phyloP scores from a whole-genome alignment of 2,113 vertebrate genomes.

The Triplophysa siluroides region DNA sequence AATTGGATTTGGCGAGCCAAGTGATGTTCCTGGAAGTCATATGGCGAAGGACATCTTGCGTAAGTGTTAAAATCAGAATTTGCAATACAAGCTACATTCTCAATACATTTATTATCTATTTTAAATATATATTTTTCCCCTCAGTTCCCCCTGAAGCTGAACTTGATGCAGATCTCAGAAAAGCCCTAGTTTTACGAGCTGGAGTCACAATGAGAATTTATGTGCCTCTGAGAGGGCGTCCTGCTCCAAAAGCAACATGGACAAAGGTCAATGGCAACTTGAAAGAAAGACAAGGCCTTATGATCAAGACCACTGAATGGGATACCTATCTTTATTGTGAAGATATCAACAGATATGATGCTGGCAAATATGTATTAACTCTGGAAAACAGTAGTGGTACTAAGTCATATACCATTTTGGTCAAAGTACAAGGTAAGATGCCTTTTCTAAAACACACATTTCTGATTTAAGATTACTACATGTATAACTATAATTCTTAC shows the following conservation, averaged over 20 bases:
- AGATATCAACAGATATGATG: slow-evolving; percentile 93
- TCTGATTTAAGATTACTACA: not conserved
- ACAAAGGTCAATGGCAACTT: slow-evolving; percentile 88
- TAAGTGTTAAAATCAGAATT: slow-evolving; percentile 66
- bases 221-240: slow-evolving; percentile 93
- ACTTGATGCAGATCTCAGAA: slow-evolving; percentile 93
- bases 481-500: slow-evolving; percentile 19
- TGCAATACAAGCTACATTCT: not conserved
- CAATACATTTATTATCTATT: not conserved
- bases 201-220: slow-evolving; percentile 97
- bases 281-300: slow-evolving; percentile 86
- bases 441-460: not conserved
- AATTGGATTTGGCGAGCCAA: slow-evolving; percentile 94
- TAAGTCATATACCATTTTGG: slow-evolving; percentile 91
- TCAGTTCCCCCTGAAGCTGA: slow-evolving; percentile 94
- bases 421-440: slow-evolving; percentile 95
- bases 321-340: slow-evolving; percentile 91
- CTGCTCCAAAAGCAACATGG: slow-evolving; percentile 93
- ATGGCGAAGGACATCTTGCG: slow-evolving; percentile 91
- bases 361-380: slow-evolving; percentile 92
- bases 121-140: slow-evolving; percentile 21
- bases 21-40: slow-evolving; percentile 93
- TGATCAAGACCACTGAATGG: slow-evolving; percentile 93
- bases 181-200: slow-evolving; percentile 89
- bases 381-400: slow-evolving; percentile 93